Conservation (phyloP, 2,888 invertebrate genomes). For the Strigamia transsilvanica region DNA sequence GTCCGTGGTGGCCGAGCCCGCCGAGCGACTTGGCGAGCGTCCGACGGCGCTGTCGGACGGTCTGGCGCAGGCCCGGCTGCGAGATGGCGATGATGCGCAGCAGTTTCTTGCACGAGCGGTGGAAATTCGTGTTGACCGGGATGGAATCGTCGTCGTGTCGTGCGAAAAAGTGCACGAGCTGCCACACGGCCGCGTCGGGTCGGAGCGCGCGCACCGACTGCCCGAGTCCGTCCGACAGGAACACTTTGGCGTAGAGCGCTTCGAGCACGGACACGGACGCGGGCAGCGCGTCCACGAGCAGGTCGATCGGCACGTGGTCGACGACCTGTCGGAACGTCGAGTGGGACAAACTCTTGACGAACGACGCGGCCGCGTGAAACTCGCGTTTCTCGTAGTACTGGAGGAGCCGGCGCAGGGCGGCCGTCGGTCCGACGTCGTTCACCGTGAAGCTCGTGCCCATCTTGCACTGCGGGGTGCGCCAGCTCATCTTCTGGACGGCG, state of each 20-base stretch:
- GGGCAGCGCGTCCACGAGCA: slow-evolving; percentile 87
- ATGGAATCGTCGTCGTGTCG: slow-evolving; percentile 60
- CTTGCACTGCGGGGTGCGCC: slow-evolving; percentile 60
- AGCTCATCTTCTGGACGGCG: slow-evolving; percentile 59
- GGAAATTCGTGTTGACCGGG: slow-evolving; percentile 59
- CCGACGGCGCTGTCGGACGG: slow-evolving; percentile 74
- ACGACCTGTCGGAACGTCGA: slow-evolving; percentile 76
- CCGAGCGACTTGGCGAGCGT: slow-evolving; percentile 85
- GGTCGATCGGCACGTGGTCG: slow-evolving; percentile 81
- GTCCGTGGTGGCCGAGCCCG: slow-evolving; percentile 85
- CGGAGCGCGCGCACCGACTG: slow-evolving; percentile 65
- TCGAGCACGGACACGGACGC: slow-evolving; percentile 87
- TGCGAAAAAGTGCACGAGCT: slow-evolving; percentile 80
- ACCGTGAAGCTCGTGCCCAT: slow-evolving; percentile 60
- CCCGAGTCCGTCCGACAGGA: slow-evolving; percentile 64
- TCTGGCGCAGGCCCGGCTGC: slow-evolving; percentile 70
- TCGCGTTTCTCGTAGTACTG: slow-evolving; percentile 86
- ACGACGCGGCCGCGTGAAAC: slow-evolving; percentile 88
- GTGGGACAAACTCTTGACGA: slow-evolving; percentile 80
- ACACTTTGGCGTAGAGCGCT: slow-evolving; percentile 74
- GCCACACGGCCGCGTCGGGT: slow-evolving; percentile 84
- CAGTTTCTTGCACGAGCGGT: slow-evolving; percentile 65
- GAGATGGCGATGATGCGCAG: slow-evolving; percentile 67
- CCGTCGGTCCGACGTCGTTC: slow-evolving; percentile 66
- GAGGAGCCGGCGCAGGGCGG: slow-evolving; percentile 71